Evolutionary conservation across 2,797 vertebrate species (phyloP).

Genomic region (Aselliscus stoliczkanus): DNA sequence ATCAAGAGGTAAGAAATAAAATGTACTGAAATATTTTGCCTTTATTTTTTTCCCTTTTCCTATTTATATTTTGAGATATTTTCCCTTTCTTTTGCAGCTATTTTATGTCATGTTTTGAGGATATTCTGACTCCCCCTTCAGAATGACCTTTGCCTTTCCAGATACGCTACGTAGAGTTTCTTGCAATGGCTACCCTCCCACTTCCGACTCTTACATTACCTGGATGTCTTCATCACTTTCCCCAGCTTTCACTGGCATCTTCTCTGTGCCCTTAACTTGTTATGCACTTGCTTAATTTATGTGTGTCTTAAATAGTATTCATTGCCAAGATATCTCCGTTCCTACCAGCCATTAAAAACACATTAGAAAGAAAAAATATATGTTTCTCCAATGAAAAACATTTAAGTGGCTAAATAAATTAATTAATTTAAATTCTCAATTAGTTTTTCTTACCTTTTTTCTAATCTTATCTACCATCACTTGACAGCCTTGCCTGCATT

Average conservation of each 20-base stretch:
- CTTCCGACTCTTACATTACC: not conserved
- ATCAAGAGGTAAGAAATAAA: not conserved
- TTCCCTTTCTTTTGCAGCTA: not conserved
- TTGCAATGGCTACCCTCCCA: not conserved
- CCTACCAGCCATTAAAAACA: constrained; percentile 26
- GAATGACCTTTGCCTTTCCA: not conserved
- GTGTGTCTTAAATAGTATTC: constrained; percentile 1
- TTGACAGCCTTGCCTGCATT: not conserved
- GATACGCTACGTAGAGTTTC: not conserved
- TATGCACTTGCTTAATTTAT: constrained; percentile 36
- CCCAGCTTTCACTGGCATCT: not conserved
- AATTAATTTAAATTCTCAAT: not conserved
- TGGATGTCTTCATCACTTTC: not conserved
- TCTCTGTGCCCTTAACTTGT: not conserved
- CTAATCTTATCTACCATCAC: not conserved
- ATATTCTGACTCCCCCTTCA: not conserved
- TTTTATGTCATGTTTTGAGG: not conserved
- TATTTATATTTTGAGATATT: not conserved
- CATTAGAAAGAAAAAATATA: constrained; percentile 1
- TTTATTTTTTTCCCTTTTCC: not conserved
- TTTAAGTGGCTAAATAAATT: constrained; percentile 9
- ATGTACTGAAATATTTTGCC: not conserved
- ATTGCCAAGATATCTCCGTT: constrained; percentile 21
- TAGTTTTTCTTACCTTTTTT: not conserved
- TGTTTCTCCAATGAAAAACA: not conserved